Evolutionary conservation across 1,140 invertebrate species (phyloP).

Genomic region (Arctopsyche grandis): DNA sequence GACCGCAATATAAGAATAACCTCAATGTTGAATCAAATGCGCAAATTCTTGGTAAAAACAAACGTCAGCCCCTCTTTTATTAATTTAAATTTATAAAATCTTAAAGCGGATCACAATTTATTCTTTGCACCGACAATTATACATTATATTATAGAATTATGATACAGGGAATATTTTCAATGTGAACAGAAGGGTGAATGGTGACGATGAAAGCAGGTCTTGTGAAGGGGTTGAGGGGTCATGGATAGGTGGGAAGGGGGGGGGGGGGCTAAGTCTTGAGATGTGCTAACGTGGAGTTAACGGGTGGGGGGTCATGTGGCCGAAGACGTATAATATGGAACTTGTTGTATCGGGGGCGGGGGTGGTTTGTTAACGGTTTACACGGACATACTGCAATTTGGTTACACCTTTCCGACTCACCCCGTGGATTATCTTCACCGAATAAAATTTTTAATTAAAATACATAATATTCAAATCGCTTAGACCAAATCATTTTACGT

Average conservation of each 20-base stretch:
- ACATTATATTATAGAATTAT: neutral
- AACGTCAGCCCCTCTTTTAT: too few relatives aligned
- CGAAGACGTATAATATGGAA: constrained; percentile 50
- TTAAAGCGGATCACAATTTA: too few relatives aligned
- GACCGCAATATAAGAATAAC: too few relatives aligned
- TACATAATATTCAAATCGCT: too few relatives aligned
- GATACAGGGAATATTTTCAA: neutral
- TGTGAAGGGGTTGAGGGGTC: neutral
- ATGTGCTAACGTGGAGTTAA: constrained; percentile 34
- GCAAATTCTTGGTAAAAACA: too few relatives aligned
- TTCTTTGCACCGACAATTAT: too few relatives aligned
- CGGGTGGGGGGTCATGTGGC: constrained; percentile 24
- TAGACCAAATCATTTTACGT: too few relatives aligned
- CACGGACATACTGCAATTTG: constrained; percentile 19
- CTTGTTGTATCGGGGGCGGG: constrained; percentile 37
- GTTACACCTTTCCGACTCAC: constrained; percentile 20
- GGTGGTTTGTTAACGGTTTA: constrained; percentile 48
- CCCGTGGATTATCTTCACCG: neutral
- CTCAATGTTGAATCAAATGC: too few relatives aligned
- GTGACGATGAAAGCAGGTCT: neutral
- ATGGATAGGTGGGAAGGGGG: too few relatives aligned
- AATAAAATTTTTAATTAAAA: neutral
- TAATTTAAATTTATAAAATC: too few relatives aligned
- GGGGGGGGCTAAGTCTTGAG: neutral
- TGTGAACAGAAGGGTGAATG: neutral